These are phyloP conservation scores for Molossus molossus DNA, from an alignment of 2,797 vertebrate species.

Conservation along the genomic window DNA sequence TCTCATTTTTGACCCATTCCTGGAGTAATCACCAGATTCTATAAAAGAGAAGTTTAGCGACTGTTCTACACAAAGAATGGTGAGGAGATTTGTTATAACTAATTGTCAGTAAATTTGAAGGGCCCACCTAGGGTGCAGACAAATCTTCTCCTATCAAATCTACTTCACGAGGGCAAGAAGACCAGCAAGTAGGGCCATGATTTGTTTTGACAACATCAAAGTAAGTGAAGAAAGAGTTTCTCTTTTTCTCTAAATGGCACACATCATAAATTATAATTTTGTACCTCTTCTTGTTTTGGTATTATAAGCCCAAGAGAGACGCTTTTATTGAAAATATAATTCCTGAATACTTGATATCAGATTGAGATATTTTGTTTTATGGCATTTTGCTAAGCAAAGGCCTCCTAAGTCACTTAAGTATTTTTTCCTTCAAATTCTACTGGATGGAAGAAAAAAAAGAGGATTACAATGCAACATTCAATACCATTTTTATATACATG, in stretches of 20 bases:
- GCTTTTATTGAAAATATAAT: constrained; percentile 62
- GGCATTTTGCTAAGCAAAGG: constrained; percentile 30
- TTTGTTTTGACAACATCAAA: constrained; percentile 70
- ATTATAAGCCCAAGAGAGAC: not conserved
- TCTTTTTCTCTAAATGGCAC: constrained; percentile 43
- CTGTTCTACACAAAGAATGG: not conserved
- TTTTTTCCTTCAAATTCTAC: constrained; percentile 15
- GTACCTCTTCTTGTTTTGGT: constrained; percentile 60
- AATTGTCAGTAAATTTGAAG: not conserved
- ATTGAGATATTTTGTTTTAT: constrained; percentile 74
- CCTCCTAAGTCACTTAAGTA: constrained; percentile 79
- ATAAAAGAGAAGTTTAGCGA: constrained; percentile 11
- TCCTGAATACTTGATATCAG: constrained; percentile 68
- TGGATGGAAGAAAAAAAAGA: constrained; percentile 67
- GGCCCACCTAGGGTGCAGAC: not conserved
- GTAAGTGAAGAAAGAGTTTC: constrained; percentile 53
- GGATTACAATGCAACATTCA: constrained; percentile 71
- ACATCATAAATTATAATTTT: constrained; percentile 40
- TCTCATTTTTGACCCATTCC: not conserved
- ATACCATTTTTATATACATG: constrained; percentile 76
- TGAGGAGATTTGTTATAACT: not conserved
- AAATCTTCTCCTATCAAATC: not conserved
- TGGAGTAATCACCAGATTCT: constrained; percentile 4
- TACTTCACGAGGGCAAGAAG: not conserved
- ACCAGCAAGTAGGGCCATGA: not conserved